These are phyloP conservation scores for Apis cerana DNA, from an alignment of 1,140 invertebrate species.

Conservation along the genomic window DNA sequence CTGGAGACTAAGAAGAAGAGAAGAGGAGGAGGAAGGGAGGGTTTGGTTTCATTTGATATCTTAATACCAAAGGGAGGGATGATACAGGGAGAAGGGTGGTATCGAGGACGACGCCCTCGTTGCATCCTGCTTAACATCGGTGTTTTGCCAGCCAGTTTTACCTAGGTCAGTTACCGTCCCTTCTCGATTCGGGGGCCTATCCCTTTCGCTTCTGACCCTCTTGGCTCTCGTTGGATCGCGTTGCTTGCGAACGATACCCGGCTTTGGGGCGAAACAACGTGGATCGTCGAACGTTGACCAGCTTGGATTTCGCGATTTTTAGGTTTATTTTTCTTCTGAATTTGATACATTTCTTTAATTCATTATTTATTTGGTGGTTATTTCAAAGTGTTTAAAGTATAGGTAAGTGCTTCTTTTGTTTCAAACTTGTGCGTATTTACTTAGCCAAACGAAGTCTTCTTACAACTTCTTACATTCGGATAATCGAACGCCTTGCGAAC, in stretches of 20 bases:
- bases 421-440: too few relatives aligned
- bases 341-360: too few relatives aligned
- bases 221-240: not conserved
- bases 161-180: slow-evolving; percentile 62
- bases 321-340: too few relatives aligned
- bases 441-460: too few relatives aligned
- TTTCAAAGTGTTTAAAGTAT: too few relatives aligned
- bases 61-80: slow-evolving; percentile 71
- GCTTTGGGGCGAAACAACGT: not conserved
- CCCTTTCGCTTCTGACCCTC: slow-evolving; percentile 23
- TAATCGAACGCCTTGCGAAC: too few relatives aligned
- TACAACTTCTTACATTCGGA: too few relatives aligned
- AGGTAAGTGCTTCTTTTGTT: too few relatives aligned
- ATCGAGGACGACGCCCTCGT: slow-evolving; percentile 61
- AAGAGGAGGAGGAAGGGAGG: slow-evolving; percentile 29
- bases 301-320: too few relatives aligned
- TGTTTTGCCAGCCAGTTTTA: slow-evolving; percentile 10
- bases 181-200: slow-evolving; percentile 44
- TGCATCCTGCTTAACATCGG: slow-evolving; percentile 60
- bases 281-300: not conserved
- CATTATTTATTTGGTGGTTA: too few relatives aligned
- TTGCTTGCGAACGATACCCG: not conserved
- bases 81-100: not conserved
- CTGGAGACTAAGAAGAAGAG: slow-evolving; percentile 47
- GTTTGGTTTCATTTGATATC: slow-evolving; percentile 79